Evolutionary conservation across 2,797 vertebrate species (phyloP), one percentile per base, ranked within the genome.

Genomic region (Cuculus canorus): DNA sequence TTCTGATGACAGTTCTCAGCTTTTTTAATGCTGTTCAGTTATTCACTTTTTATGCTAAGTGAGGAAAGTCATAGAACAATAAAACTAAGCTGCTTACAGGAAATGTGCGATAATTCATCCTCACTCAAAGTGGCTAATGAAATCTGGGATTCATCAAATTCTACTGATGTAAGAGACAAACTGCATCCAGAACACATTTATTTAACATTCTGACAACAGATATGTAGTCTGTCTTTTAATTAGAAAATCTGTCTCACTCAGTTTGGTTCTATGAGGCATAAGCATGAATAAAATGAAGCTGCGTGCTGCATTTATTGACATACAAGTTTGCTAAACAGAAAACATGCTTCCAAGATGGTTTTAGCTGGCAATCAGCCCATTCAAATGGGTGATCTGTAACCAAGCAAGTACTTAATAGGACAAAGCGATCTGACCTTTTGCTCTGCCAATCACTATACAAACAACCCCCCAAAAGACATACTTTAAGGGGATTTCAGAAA

Each of bases 21-120:
- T 79, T 86, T 90, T 93, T 65, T 15, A 76, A 70, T 52, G 37
- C 14, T 33, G 15, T 73, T 84, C 70, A 77, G 53, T 54, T 89
- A 75, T 61, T 78, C 19, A 28, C 56, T 92, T 91, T 91, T 94
- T 86, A 82, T 84, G 80, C 52, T 66, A 96, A 95, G 70, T 64
- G 82, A 53, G 33, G 64, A 94, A 84, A 79, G 57, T 50, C 66
- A 47, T 18, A 23, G 16, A 86, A 86, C 52, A 86, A 88, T 86
- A 84, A 93, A 95, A 95, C 82, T 71, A 61, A 88, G 59, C 70
- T 77, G 64, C 94, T 94, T 43, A 56, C 28, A 80, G 66, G 57
- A 92, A 95, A 86, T 17, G 24, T 92, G 39, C 56, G 88, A n/a
- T 90, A 88, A 88, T 64, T 63, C 52, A 71, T 52, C 41, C 37